Percentiles rank a stretch among this genome's conserved stretches.
These are phyloP conservation scores for Drosophila neutralis DNA, from an alignment of 2,888 invertebrate species.

Conservation along the genomic window DNA sequence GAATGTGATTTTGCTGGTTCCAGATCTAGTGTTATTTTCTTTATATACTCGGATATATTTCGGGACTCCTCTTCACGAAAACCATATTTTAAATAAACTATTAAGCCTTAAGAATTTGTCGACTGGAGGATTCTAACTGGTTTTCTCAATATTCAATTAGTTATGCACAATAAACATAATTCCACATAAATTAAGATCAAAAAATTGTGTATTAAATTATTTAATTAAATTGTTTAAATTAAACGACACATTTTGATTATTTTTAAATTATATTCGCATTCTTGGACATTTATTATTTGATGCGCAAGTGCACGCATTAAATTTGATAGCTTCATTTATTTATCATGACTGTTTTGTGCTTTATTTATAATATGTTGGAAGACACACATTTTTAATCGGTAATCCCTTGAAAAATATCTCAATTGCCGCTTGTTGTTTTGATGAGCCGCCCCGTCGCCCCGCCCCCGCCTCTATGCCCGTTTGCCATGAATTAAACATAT, in stretches of 20 bases:
- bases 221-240: background rate
- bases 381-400: slow-evolving; percentile 3
- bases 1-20: background rate
- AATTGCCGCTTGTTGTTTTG: slow-evolving; percentile 56
- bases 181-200: background rate
- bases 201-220: background rate
- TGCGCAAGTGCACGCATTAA: slow-evolving; percentile 12
- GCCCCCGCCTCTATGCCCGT: background rate
- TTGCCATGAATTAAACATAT: slow-evolving; percentile 55
- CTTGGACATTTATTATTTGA: slow-evolving; percentile 13
- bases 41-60: background rate
- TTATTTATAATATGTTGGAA: slow-evolving; percentile 36
- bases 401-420: slow-evolving; percentile 23
- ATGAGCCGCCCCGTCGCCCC: slow-evolving; percentile 4
- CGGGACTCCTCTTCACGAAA: background rate
- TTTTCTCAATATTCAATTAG: background rate
- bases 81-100: background rate
- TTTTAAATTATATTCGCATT: background rate
- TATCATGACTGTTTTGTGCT: slow-evolving; percentile 39
- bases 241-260: slow-evolving; percentile 2
- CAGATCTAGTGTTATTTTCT: background rate
- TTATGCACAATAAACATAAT: background rate
- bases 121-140: background rate
- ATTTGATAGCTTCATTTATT: slow-evolving; percentile 20
- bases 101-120: background rate